Base-by-base conservation (phyloP, 2,113 vertebrate genomes). In the Aspidoscelis tigris region DNA sequence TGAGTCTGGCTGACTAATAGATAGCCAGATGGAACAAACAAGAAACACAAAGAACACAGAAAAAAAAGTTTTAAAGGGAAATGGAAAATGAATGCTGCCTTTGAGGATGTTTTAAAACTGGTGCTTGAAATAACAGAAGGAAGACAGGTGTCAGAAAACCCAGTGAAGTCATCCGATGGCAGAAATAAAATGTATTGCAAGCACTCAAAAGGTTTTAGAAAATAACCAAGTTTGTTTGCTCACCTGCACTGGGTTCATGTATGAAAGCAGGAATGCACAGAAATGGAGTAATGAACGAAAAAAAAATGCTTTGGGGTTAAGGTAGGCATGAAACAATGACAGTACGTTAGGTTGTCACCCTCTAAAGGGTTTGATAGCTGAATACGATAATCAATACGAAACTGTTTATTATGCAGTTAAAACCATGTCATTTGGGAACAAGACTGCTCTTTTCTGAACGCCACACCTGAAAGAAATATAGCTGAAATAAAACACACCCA, bases 331-430 rank as follows among this genome's bases (percentile, higher is more conserved):
- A 80, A 82, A 2, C 65, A 85, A 89, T 50, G 55, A n/a, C 76
- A 26, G 6, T 64, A 87, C 84, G 86, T 82, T 86, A 85, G 88
- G 47, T 20, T 77, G 90, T 84, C 80, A 39, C 16, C 80, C 70
- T 86, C 9, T 14, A 75, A 92, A 88, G n/a, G 77, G 89, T 81
- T 75, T 88, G 79, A 82, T 81, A 87, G 90, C 88, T 87, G 82
- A 91, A 89, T 73, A 66, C 65, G 86, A 86, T 79, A 82, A 78
- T 44, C 89, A 89, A 80, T 68, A 76, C 85, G 86, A 93, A 94
- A 87, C 92, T 86, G 77, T 86, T 84, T 85, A 86, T 83, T 91
- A 90, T 88, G 89, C 91, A 93, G 94, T 80, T 83, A 93, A 94
- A 82, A 90, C 77, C 79, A 69, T 78, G 89, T 88, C 86, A 76